A percentile compares a stretch with the other conserved stretches of the same genome.
Evolutionary conservation across 2,888 invertebrate genomes (phyloP).

Genomic region (Bursaphelenchus okinawaensis): DNA sequence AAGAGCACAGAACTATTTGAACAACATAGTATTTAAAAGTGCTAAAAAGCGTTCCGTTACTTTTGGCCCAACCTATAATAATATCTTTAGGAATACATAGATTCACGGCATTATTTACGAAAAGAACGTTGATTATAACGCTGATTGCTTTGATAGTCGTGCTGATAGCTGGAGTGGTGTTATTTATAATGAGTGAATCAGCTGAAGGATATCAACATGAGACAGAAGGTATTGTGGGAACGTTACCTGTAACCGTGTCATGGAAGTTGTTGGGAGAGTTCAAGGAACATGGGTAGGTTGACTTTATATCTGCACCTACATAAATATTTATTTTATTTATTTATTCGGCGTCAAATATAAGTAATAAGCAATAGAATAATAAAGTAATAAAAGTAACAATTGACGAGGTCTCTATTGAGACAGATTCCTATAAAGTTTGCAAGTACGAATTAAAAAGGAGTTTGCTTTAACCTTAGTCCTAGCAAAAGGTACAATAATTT

Average conservation of each 20-base stretch:
- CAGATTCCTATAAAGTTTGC: too few relatives aligned
- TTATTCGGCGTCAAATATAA: too few relatives aligned
- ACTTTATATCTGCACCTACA: background rate
- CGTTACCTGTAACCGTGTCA: conserved; percentile 10
- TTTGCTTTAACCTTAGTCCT: too few relatives aligned
- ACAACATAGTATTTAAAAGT: too few relatives aligned
- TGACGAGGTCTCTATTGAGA: too few relatives aligned
- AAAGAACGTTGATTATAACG: conserved; percentile 17
- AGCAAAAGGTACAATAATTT: too few relatives aligned
- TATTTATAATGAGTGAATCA: conserved; percentile 7
- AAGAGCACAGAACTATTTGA: too few relatives aligned
- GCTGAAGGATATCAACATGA: conserved; percentile 16
- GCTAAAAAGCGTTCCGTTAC: too few relatives aligned
- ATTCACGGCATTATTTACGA: conserved; percentile 21
- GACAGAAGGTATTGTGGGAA: background rate
- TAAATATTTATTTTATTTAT: conserved; percentile 3
- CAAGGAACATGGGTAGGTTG: conserved; percentile 21
- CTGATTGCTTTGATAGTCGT: conserved; percentile 2
- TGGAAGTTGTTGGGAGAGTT: conserved; percentile 19
- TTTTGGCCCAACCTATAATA: too few relatives aligned
- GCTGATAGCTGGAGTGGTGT: conserved; percentile 3
- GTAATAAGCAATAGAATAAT: too few relatives aligned
- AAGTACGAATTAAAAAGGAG: too few relatives aligned
- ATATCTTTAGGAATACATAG: conserved; percentile 12
- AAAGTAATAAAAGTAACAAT: too few relatives aligned